A percentile compares a stretch with the other conserved stretches of the same genome.
Conservation (phyloP, 2,113 vertebrate genomes). For the Gambusia holbrooki region DNA sequence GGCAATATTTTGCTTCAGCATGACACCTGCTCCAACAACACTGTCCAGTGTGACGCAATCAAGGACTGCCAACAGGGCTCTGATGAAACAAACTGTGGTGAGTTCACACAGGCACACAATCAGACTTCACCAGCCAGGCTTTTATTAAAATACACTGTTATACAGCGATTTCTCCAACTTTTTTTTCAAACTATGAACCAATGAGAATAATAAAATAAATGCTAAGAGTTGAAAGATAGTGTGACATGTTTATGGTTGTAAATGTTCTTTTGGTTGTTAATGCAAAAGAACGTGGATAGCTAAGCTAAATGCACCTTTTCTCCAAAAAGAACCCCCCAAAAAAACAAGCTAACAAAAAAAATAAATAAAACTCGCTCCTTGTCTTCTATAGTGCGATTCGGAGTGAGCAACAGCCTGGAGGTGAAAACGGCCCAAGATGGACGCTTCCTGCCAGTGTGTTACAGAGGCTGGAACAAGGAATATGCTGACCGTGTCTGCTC, state of each 20-base stretch:
- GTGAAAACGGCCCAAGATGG: conserved; percentile 61
- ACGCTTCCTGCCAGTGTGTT: conserved; percentile 76
- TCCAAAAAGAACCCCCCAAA: neutral
- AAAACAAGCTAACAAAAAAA: neutral
- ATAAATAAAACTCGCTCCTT: neutral
- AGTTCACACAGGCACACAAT: conserved; percentile 23
- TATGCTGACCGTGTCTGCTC: conserved; percentile 61
- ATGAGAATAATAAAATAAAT: neutral
- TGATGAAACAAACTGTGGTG: conserved; percentile 76
- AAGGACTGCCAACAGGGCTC: conserved; percentile 60
- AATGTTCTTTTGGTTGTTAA: neutral
- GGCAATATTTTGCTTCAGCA: rapidly evolving
- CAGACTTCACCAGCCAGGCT: neutral
- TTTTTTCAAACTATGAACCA: neutral
- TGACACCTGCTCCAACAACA: conserved; percentile 67
- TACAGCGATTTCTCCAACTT: neutral
- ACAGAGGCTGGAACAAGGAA: conserved; percentile 48
- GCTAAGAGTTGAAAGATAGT: neutral
- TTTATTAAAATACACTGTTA: neutral
- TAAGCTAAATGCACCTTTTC: neutral
- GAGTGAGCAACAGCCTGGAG: conserved; percentile 34
- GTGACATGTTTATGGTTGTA: neutral
- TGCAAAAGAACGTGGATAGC: neutral
- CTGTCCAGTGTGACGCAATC: conserved; percentile 60
- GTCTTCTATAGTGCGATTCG: conserved; percentile 68